Evolutionary conservation across 2,797 vertebrate genomes (phyloP), one percentile per base, ranked within the genome.

Genomic region (Octomys mimax): DNA sequence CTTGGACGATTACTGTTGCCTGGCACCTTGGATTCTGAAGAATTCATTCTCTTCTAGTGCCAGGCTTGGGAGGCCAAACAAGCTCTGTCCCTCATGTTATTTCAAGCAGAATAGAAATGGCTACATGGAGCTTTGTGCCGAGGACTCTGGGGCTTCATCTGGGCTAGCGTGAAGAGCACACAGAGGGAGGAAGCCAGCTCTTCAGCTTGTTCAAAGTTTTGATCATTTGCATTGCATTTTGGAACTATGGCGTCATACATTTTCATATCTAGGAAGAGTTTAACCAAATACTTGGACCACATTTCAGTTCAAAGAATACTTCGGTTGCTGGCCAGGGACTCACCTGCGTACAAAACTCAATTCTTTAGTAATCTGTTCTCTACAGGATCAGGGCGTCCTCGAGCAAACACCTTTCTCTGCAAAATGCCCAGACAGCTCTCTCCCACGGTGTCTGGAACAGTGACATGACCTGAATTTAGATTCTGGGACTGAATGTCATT

Each of bases 401-500:
- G 28, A 87, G 3, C 1, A 70, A 81, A 52, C 28, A 49, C 39
- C 54, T 89, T 57, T 66, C 22, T 81, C 62, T 64, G 31, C 31
- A 92, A 71, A 77, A 78, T 5, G 2, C 82, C 81, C 84, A 92
- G 82, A 85, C 83, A 80, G 91, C 73, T 73, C 81, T 78, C 26
- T 70, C 57, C 28, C 39, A 91, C 21, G 66, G 6, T 0, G 33
- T 88, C 31, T 71, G 87, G 75, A 82, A 52, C 39, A 80, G 78
- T 1, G 7, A 83, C 93, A 92, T 87, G 96, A 92, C 54, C n/a
- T 94, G 95, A 91, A 95, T 98, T 95, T 94, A 92, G 94, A 97
- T 97, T 87, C 77, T 26, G 73, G 89, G 64, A 54, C 36, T 54
- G 89, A 77, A 87, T 89, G 90, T 84, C 78, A n/a, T 95, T 86